Percentiles rank a stretch among this genome's conserved stretches.
Evolutionary conservation across 2,797 vertebrate species (phyloP).

Genomic region (Myotis myotis): DNA sequence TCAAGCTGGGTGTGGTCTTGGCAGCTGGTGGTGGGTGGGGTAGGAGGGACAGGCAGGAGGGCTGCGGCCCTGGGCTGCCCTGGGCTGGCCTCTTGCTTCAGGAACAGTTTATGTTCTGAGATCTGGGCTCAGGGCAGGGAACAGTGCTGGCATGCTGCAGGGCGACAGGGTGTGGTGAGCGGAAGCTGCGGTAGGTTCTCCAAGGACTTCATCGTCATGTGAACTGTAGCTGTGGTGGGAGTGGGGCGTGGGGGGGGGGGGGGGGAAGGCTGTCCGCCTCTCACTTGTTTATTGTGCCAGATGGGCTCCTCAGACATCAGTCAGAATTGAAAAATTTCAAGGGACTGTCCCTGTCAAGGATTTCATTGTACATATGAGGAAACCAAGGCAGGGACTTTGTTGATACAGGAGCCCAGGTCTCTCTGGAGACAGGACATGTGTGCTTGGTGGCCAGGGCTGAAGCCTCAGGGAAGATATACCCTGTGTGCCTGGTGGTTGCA

Average conservation of each 20-base stretch:
- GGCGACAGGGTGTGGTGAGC: not conserved
- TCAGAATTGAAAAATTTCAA: not conserved
- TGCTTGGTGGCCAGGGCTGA: not conserved
- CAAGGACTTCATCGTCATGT: not conserved
- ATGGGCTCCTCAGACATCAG: not conserved
- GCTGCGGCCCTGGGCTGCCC: not conserved
- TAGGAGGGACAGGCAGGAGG: not conserved
- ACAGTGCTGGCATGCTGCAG: not conserved
- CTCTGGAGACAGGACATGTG: not conserved
- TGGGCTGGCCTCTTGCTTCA: not conserved
- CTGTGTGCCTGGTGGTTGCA: too few species aligned
- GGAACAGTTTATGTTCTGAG: not conserved
- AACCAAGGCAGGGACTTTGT: not conserved
- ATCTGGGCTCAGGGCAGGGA: not conserved
- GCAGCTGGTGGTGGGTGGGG: not conserved
- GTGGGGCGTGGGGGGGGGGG: too few species aligned
- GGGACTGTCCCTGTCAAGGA: not conserved
- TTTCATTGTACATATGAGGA: not conserved
- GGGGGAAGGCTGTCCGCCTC: too few species aligned
- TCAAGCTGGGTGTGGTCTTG: not conserved
- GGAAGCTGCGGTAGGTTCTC: not conserved
- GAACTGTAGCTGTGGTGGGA: not conserved
- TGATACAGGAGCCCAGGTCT: not conserved
- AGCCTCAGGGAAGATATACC: not conserved
- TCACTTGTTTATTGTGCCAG: not conserved